Evolutionary conservation across 2,113 vertebrate genomes (phyloP).

Genomic region (Aleadryas rufinucha): DNA sequence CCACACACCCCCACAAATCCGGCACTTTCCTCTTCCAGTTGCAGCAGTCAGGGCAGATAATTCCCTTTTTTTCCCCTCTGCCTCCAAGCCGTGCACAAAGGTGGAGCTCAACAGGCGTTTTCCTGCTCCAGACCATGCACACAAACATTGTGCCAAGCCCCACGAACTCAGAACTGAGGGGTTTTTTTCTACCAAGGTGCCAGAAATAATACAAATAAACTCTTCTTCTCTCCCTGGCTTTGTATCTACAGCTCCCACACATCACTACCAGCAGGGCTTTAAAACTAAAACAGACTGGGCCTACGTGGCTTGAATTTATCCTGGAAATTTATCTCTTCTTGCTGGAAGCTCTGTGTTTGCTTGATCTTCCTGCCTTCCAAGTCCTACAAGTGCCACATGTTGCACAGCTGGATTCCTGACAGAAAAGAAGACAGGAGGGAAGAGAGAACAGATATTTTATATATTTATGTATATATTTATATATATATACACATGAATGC

Average conservation of each 20-base stretch:
- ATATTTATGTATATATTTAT: neutral
- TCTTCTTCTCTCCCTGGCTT: neutral
- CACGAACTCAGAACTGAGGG: neutral
- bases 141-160: neutral
- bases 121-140: neutral
- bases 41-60: neutral
- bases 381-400: conserved; percentile 6
- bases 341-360: conserved; percentile 45
- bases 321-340: conserved; percentile 32
- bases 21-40: neutral
- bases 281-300: conserved; percentile 6
- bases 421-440: neutral
- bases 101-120: neutral
- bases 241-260: conserved; percentile 27
- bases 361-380: conserved; percentile 41
- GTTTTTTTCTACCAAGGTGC: neutral
- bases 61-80: neutral
- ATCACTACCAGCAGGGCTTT: conserved; percentile 22
- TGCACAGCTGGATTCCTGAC: neutral
- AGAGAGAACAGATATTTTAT: neutral
- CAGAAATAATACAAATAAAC: conserved; percentile 44
- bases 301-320: conserved; percentile 11
- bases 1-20: neutral
- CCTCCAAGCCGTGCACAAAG: neutral
- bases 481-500: neutral